Percentiles rank a stretch among this genome's conserved stretches.
These are phyloP conservation scores for Mus spicilegus DNA, from an alignment of 2,113 vertebrate genomes.

Conservation along the genomic window DNA sequence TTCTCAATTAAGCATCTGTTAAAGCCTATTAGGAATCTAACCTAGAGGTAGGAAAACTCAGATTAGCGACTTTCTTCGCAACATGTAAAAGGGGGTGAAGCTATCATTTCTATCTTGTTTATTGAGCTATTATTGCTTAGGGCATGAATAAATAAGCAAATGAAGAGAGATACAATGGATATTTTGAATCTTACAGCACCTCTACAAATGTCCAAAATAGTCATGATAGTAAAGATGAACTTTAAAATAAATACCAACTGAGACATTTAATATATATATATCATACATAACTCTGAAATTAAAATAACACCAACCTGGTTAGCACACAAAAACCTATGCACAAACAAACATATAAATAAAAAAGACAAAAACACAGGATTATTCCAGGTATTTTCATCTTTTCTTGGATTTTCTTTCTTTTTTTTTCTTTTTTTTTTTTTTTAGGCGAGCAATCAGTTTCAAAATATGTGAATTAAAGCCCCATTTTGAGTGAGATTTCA, in stretches of 20 bases:
- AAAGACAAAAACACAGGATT: not conserved
- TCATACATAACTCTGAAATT: not conserved
- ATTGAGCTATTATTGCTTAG: not conserved
- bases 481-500: not conserved
- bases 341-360: not conserved
- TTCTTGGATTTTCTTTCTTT: constrained; percentile 30
- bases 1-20: constrained; percentile 65
- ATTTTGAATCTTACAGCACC: not conserved
- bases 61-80: not conserved
- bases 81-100: not conserved
- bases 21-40: constrained; percentile 80
- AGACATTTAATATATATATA: not conserved
- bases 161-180: not conserved
- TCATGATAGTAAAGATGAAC: not conserved
- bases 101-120: not conserved
- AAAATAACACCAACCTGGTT: not conserved
- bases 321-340: not conserved
- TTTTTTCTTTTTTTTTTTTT: not conserved
- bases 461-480: constrained; percentile 9
- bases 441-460: not conserved
- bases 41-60: constrained; percentile 71
- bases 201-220: not conserved
- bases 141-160: not conserved
- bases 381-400: constrained; percentile 5
- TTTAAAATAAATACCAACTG: constrained; percentile 23